Evolutionary conservation across 2,888 invertebrate species (phyloP).

Genomic region (Drosophila siamana): DNA sequence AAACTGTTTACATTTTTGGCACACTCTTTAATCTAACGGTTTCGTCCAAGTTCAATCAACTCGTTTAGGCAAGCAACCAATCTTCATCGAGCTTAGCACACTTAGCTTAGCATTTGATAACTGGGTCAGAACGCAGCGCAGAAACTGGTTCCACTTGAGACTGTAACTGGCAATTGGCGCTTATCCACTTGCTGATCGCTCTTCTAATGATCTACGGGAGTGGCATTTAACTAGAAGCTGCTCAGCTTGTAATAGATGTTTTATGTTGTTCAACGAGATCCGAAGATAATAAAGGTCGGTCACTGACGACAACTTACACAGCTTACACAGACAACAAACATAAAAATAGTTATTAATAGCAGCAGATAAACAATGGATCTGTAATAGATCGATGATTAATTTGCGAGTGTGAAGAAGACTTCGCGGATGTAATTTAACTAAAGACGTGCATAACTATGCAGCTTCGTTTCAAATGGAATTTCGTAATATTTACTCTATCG

Average conservation of each 20-base stretch:
- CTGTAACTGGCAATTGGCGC: not conserved
- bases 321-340: not conserved
- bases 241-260: slow-evolving; percentile 10
- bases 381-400: not conserved
- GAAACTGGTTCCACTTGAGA: slow-evolving; percentile 45
- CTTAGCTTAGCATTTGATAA: slow-evolving; percentile 31
- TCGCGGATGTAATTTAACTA: not conserved
- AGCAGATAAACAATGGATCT: not conserved
- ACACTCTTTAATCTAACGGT: slow-evolving; percentile 16
- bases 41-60: slow-evolving; percentile 58
- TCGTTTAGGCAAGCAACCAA: slow-evolving; percentile 27
- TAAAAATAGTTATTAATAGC: not conserved
- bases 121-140: slow-evolving; percentile 48
- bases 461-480: slow-evolving; percentile 33
- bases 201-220: slow-evolving; percentile 24
- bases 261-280: not conserved
- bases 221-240: slow-evolving; percentile 14
- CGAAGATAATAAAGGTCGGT: not conserved
- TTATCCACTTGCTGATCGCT: slow-evolving; percentile 39
- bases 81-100: slow-evolving; percentile 35
- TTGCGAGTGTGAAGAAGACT: too few species aligned
- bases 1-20: slow-evolving; percentile 35
- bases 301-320: slow-evolving; percentile 1
- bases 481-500: slow-evolving; percentile 37
- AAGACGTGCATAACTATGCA: not conserved